Evolutionary conservation across 2,888 invertebrate species (phyloP), one percentile per base, ranked within the genome.

Genomic region (Halictus quadricinctus): DNA sequence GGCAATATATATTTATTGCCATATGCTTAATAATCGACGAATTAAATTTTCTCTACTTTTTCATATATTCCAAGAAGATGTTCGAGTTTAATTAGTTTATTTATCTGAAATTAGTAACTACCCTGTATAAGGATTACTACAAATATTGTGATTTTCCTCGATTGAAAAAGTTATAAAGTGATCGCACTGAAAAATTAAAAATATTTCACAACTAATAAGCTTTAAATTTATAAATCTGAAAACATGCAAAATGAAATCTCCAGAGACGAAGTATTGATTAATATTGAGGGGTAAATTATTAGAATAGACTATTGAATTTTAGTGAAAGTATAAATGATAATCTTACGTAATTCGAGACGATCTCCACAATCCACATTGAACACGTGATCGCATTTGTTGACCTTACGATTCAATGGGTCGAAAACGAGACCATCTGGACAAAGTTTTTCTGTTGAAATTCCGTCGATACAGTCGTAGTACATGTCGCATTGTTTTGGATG

Each of bases 301-400:
- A 8, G 8, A 64, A 7, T 29, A 29, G n/a, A 8, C 41, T 36
- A 10, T 36, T 21, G 36, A 66, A 36, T 2, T 21, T 36, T 21
- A 66, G 12, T 41, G 10, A 36, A 41, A 12, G 21, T 69, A 21
- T 25, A n/a, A 75, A 72, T 73, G 36, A n/a, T 36, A 4, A 79
- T n/a, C 98, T 97, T 96, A 98, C 98, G 98, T 88, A 98, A 95
- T 95, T 98, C 97, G 76, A 97, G 96, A 94, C 98, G 96, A 94
- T 98, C 98, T 77, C 97, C 98, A 92, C 98, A 98, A 94, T 98
- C 98, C 36, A 98, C 98, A 93, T 98, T 98, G 96, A 98, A 98
- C 93, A 98, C 97, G 93, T 98, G 98, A 95, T 98, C 98, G 93
- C 98, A 98, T 94, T 98, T 98, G 96, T 98, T 98, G 94, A 97